Base-by-base conservation (phyloP, 2,797 vertebrate species). In the Pagetopsis macropterus region DNA sequence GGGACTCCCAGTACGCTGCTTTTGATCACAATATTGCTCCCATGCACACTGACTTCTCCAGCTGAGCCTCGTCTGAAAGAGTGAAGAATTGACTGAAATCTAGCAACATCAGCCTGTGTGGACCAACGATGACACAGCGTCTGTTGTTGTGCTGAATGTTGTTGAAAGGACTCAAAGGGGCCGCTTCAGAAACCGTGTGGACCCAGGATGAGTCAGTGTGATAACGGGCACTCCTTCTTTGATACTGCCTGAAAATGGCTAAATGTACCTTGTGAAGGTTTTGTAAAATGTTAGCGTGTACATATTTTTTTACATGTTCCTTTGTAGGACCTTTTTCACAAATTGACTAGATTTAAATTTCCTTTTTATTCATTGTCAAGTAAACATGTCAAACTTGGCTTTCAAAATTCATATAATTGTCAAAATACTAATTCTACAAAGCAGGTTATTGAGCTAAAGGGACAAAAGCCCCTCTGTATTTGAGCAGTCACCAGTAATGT, bases 11-110 rank as follows among this genome's bases (percentile, higher is more conserved):
- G 54, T 96, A 97, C 0, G 95, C 96, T 0, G 95, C 95, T 4
- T 99, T 97, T 0, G 96, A 98, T 64, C 97, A 98, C 44, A 98
- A 97, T 90, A 99, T 99, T 69, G 95, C 93, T 6, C 97, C 98
- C 0, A 92, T 99, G 94, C 97, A 96, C 74, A 99, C 98, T 0
- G 98, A 99, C 94, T 99, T 99, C 90, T 97, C 98, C 2, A 92
- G 91, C 63, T 94, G 91, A 91, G 93, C 80, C 80, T 83, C n/a
- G 70, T 33, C 94, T 82, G 92, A 21, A 21, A 63, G 15, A 3
- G 40, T 80, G 54, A 2, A 54, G 27, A 68, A 51, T 9, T 15
- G 21, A 83, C 71, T 58, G 1, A 27, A 61, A 51, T 33, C 7
- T 2, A 15, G 31, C 16, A 40, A 13, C 45, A 0, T 41, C 40